Base-by-base conservation (phyloP, 1,140 invertebrate species). In the Mactra quadrangularis region DNA sequence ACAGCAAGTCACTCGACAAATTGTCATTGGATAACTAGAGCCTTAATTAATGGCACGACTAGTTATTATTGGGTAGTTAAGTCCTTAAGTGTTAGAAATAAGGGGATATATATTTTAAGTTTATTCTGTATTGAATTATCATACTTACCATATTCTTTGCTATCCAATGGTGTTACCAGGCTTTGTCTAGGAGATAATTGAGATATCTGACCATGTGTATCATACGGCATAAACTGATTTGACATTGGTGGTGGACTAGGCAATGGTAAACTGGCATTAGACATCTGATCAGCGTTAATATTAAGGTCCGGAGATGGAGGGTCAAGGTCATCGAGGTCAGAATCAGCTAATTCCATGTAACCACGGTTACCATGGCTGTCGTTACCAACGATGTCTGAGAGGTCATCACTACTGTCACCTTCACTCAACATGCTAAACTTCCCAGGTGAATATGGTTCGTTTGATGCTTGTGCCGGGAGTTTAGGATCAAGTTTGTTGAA, bases 381-480 rank as follows among this genome's bases (percentile, higher is more conserved):
- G 19, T 79, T 66, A n/a, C 29, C 22, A 13, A 22, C 52, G n/a
- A 35, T 50, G 9, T 47, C n/a, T 0, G 66, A 59, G 27, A 38
- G 19, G 15, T 55, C 41, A 22, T 68, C 62, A 45, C 66, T 71
- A 27, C 66, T 57, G 0, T 31, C 33, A 11, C 66, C 78, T 45
- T 82, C 79, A 55, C 70, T 82, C 11, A 82, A 31, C 70, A 82
- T 75, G 29, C 70, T 82, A 29, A 82, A 82, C 35, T 74, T 72
- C 22, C 79, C 79, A 4, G 79, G 79, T 17, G 79, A 82, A 52
- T 45, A 31, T 6, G 79, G 57, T 13, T 71, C 66, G 53, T 38
- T 53, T 11, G 22, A 3, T 33, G 33, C 31, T 27, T n/a, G 15
- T 41, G 66, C 17, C 3, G 19, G 29, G 9, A 70, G 29, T 29